Conservation (phyloP, 2,113 vertebrate genomes). For the Rhineura floridana region DNA sequence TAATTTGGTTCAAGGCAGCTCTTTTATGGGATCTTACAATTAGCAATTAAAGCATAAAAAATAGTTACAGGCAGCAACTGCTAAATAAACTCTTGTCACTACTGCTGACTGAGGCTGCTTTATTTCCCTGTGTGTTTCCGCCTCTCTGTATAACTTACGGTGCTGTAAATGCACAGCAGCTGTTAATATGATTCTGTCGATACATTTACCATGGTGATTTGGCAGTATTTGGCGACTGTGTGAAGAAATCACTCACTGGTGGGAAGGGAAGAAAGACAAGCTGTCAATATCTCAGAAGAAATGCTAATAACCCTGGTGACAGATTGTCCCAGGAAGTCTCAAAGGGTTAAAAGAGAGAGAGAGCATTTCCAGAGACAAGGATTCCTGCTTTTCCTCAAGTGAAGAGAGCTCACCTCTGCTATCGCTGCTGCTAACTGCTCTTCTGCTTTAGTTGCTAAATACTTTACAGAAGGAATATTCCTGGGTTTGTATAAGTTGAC, state of each 20-base stretch:
- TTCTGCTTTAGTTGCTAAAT: conserved; percentile 63
- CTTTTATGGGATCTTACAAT: conserved; percentile 67
- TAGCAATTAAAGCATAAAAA: conserved; percentile 80
- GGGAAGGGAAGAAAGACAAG: conserved; percentile 81
- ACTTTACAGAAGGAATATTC: conserved; percentile 68
- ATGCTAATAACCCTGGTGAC: conserved; percentile 92
- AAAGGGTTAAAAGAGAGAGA: conserved; percentile 79
- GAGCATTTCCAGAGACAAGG: conserved; percentile 65
- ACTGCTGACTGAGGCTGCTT: conserved; percentile 76
- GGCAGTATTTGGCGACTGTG: conserved; percentile 82
- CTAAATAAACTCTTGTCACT: conserved; percentile 82
- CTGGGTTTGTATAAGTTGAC: conserved; percentile 67
- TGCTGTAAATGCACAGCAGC: conserved; percentile 78
- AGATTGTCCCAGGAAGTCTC: conserved; percentile 82
- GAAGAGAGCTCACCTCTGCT: conserved; percentile 74
- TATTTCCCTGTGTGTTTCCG: conserved; percentile 77
- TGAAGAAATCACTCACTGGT: conserved; percentile 87
- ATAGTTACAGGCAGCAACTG: conserved; percentile 71
- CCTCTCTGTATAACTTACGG: conserved; percentile 78
- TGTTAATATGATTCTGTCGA: conserved; percentile 91
- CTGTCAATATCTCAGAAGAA: conserved; percentile 88
- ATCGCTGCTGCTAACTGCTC: conserved; percentile 67
- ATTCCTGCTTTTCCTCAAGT: conserved; percentile 62
- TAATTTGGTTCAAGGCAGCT: conserved; percentile 54
- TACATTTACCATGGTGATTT: conserved; percentile 88